These are phyloP conservation scores for Actinernus sp. DNA, from an alignment of 92 coral and sea anemone genomes.

Conservation along the genomic window DNA sequence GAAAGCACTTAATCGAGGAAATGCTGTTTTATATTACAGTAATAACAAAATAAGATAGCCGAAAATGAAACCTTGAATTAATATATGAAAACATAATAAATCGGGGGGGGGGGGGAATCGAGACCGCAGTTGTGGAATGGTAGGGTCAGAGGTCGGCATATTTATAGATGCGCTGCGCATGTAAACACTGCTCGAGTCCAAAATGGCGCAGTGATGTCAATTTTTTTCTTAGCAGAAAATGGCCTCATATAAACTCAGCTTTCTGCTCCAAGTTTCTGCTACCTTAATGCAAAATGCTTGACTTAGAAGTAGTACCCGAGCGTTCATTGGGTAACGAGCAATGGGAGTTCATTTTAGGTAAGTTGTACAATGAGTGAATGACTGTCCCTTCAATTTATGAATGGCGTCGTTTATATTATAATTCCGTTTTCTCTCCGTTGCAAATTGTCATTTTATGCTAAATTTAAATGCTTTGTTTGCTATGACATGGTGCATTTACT, in stretches of 20 bases:
- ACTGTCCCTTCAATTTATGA: too few species aligned
- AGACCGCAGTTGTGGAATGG: too few species aligned
- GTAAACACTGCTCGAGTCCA: constrained; percentile 32
- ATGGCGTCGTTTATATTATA: too few species aligned
- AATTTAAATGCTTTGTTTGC: too few species aligned
- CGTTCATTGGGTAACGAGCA: constrained; percentile 98
- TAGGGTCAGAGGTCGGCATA: constrained; percentile 30
- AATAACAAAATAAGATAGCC: too few species aligned
- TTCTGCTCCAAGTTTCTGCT: background rate
- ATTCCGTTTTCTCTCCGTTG: too few species aligned
- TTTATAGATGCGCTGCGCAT: constrained; percentile 75
- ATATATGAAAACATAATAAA: too few species aligned
- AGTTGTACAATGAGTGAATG: constrained; percentile 1
- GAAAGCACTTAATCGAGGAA: too few species aligned
- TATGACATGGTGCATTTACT: background rate
- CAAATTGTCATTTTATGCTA: too few species aligned
- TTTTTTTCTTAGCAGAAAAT: constrained; percentile 13
- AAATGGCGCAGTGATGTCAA: constrained; percentile 60
- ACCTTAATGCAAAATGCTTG: constrained; percentile 73
- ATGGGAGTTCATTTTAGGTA: constrained; percentile 98
- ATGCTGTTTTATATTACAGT: too few species aligned
- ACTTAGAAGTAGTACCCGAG: constrained; percentile 98
- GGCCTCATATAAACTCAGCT: constrained; percentile 7
- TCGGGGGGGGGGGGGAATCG: too few species aligned
- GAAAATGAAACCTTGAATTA: too few species aligned